Conservation (phyloP, 1,140 invertebrate genomes). For the Drosophila sulfurigaster region DNA sequence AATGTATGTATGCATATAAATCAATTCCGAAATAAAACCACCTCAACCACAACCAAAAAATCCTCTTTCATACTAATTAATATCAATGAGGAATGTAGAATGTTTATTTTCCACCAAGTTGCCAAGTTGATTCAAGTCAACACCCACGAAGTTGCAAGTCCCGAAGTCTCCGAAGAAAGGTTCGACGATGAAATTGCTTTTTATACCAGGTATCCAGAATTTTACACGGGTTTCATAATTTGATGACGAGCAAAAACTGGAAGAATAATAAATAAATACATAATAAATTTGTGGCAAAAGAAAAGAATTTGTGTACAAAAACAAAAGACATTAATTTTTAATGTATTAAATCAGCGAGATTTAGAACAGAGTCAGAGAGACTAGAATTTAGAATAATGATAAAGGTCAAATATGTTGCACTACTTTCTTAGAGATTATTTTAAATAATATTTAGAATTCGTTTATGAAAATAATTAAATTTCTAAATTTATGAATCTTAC, state of each 20-base stretch:
- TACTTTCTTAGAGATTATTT: no score
- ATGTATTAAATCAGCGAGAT: no score
- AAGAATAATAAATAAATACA: no score
- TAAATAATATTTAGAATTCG: no score
- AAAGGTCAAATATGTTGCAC: no score
- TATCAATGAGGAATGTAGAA: constrained; percentile 60
- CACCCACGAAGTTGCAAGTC: constrained; percentile 63
- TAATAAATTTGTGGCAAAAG: no score
- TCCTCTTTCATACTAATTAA: constrained; percentile 59
- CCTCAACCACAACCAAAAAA: not conserved
- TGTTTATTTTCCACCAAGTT: constrained; percentile 38
- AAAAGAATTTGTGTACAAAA: no score
- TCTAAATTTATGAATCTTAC: no score
- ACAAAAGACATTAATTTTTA: no score
- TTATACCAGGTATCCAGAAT: constrained; percentile 11
- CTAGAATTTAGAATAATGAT: no score
- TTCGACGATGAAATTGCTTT: constrained; percentile 51
- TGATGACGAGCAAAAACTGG: not conserved
- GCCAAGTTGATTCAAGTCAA: constrained; percentile 43
- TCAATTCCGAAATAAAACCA: constrained; percentile 42
- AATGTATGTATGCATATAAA: constrained; percentile 55
- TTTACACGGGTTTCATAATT: not conserved
- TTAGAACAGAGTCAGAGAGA: no score
- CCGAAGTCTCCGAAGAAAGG: not conserved
- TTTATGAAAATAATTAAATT: no score